phyloP scores from a whole-genome alignment of 2,888 invertebrate genomes.

The Rotaria macrura region DNA sequence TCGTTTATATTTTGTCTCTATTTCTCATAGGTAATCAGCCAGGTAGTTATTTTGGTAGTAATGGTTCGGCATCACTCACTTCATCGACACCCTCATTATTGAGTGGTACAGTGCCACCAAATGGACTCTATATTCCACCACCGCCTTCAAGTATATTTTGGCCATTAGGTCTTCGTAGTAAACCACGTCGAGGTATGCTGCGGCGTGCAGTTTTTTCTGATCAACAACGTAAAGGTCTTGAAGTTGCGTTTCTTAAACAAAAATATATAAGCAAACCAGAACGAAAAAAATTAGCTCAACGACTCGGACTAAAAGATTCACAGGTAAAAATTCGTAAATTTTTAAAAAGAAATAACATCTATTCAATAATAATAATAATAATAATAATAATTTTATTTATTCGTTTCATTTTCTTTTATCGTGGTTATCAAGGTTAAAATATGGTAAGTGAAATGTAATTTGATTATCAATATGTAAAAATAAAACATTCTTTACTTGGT shows the following conservation, averaged over 20 bases:
- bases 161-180: slow-evolving; percentile 28
- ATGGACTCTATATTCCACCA: background rate
- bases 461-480: background rate
- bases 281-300: slow-evolving; percentile 86
- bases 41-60: background rate
- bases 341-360: no score
- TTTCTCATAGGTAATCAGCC: slow-evolving; percentile 1
- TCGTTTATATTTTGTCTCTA: background rate
- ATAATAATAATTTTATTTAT: background rate
- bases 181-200: slow-evolving; percentile 71
- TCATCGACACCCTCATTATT: background rate
- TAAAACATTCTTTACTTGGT: background rate
- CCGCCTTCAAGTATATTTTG: slow-evolving; percentile 20
- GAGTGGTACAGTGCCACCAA: slow-evolving; percentile 6
- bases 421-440: slow-evolving; percentile 59
- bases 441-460: background rate
- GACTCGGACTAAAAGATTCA: slow-evolving; percentile 86
- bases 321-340: no score
- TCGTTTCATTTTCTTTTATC: background rate
- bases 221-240: slow-evolving; percentile 82
- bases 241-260: slow-evolving; percentile 86
- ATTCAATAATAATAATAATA: background rate
- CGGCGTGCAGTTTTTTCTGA: slow-evolving; percentile 90
- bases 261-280: slow-evolving; percentile 98
- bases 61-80: background rate